phyloP scores from a whole-genome alignment of 2,888 invertebrate species.

The Drosophila robusta region DNA sequence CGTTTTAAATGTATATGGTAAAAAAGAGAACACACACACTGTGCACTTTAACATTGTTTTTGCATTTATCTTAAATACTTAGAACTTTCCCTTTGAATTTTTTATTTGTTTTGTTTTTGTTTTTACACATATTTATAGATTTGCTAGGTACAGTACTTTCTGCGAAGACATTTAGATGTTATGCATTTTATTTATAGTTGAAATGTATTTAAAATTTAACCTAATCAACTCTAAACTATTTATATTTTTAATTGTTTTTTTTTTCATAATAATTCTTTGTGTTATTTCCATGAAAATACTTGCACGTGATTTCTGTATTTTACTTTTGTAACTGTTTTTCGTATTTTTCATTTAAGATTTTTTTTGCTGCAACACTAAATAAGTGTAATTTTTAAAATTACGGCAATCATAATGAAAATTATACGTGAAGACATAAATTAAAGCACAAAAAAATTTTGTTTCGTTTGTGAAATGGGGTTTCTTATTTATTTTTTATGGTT shows the following conservation, averaged over 20 bases:
- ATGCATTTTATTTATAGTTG: constrained; percentile 27
- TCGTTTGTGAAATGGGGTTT: constrained; percentile 23
- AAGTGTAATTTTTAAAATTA: constrained; percentile 71
- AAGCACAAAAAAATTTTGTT: constrained; percentile 47
- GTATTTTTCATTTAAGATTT: constrained; percentile 26
- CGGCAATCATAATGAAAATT: constrained; percentile 41
- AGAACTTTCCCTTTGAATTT: constrained; percentile 27
- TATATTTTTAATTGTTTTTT: constrained; percentile 21
- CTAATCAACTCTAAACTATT: constrained; percentile 44
- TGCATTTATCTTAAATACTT: constrained; percentile 38
- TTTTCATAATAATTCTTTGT: constrained; percentile 55
- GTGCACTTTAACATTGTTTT: constrained; percentile 47
- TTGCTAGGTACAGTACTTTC: constrained; percentile 61
- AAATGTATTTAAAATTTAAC: constrained; percentile 41
- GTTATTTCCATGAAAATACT: constrained; percentile 79
- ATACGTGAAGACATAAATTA: constrained; percentile 60
- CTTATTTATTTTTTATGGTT: not conserved
- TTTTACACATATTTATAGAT: constrained; percentile 53
- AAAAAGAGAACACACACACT: constrained; percentile 23
- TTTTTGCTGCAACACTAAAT: constrained; percentile 16
- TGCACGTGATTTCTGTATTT: constrained; percentile 64
- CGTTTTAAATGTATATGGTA: constrained; percentile 20
- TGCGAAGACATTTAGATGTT: constrained; percentile 66
- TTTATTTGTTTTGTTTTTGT: constrained; percentile 14
- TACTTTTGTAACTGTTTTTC: constrained; percentile 7